Base-by-base conservation (phyloP, 2,888 invertebrate species). In the Sisyra terminalis region DNA sequence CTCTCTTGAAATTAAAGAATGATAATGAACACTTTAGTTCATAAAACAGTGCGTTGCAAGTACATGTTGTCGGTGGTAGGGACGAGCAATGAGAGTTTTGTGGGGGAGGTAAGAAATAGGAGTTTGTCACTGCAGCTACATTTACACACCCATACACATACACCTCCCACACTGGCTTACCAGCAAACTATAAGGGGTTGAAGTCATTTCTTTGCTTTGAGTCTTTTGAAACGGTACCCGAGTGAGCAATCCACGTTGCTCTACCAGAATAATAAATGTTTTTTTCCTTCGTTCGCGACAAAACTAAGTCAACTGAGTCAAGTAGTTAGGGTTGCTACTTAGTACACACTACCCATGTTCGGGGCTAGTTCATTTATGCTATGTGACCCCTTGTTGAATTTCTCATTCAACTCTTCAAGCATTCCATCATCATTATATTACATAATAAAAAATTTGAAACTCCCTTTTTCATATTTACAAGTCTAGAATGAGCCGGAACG, bases 1-100 rank as follows among this genome's bases (percentile, higher is more conserved):
- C 24, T 46, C 49, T 39, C 53, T 49, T 50, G 47, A 51, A 53
- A 55, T 55, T 55, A 54, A 55, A 55, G 52, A 53, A 53, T 52
- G 53, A 53, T 55, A 53, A 55, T 54, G 53, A 55, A 55, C 50
- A 51, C 50, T 52, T 51, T 49, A 39, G 39, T 48, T 48, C 46
- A 46, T 47, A 46, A 51, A 50, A 50, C 24, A 24, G 24, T 24
- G 51, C 49, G 46, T 45, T 45, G 46, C 46, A 51, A 48, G 39
- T 24, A 24, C 24, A 24, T 18, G 39, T 17, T 11, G 39, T 24
- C 8, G 18, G 16, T 9, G 15, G 8, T 9, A 13, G 16, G 17
- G 17, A 18, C n/a, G 39, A 16, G 16, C 37, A n/a, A 14, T 16
- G 16, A 39, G 39, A 18, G 17, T 4, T 15, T 16, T 8, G 38